Evolutionary conservation across 2,113 vertebrate species (phyloP).

Genomic region (Anhinga rufa): DNA sequence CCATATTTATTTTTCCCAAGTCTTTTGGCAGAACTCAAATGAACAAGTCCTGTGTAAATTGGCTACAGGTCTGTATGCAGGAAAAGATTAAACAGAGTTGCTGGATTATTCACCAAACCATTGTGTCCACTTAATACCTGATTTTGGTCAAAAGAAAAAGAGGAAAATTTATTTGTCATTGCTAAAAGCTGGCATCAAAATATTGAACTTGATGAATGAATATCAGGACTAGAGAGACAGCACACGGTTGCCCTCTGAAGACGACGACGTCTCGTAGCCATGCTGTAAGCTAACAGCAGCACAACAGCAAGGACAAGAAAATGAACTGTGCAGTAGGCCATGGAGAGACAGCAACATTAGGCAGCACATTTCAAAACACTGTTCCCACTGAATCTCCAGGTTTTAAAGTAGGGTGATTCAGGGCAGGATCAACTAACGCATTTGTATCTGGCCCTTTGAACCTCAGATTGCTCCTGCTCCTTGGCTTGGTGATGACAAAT

Average conservation of each 20-base stretch:
- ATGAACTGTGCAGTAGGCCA: accelerated
- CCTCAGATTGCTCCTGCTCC: background rate
- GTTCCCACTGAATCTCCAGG: background rate
- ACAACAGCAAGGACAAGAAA: background rate
- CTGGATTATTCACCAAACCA: background rate
- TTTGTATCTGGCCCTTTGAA: background rate
- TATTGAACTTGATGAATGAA: background rate
- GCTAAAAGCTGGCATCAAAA: background rate
- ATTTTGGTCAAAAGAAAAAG: background rate
- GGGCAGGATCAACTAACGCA: background rate
- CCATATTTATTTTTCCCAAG: background rate
- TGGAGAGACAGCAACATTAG: background rate
- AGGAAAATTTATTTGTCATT: background rate
- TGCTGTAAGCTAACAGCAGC: background rate
- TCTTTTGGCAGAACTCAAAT: background rate
- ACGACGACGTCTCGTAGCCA: accelerated
- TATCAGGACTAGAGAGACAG: background rate
- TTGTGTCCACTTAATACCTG: background rate
- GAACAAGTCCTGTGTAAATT: background rate
- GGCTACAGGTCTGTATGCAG: background rate
- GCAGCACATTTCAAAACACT: background rate
- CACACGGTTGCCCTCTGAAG: too few species aligned
- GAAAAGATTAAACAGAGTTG: background rate
- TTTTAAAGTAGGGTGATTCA: background rate
- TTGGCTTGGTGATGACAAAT: background rate